Base-by-base conservation (phyloP, 2,888 invertebrate genomes). In the Hirtodrosophila duncani region DNA sequence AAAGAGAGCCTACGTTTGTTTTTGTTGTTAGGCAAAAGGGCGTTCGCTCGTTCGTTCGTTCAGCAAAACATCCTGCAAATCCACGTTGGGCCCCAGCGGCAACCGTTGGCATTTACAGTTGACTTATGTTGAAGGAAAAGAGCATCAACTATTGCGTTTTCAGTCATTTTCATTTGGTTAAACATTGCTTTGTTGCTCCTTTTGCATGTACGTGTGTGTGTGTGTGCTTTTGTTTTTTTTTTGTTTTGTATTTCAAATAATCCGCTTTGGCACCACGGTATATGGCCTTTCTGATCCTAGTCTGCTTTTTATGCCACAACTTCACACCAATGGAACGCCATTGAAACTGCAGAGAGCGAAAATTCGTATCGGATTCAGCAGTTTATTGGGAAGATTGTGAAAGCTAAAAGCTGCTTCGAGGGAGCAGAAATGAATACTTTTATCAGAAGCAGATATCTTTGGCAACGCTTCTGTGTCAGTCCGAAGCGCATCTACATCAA, bases 61-160 rank as follows among this genome's bases (percentile, higher is more conserved):
- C 38, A 30, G 39, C 44, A 39, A 39, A 46, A 39, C 63, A 63
- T 67, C 64, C 64, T 58, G 20, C 37, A 51, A 24, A 50, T 29
- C n/a, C n/a, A n/a, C n/a, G n/a, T n/a, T n/a, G n/a, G n/a, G 60
- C 57, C 59, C 26, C 52, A 58, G 24, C 17, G 44, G 17, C 63
- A 65, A 80, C 67, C 65, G 62, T 26, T 17, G 41, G 17, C 48
- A 51, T 62, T 71, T 58, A 65, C 60, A 44, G 58, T 71, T 77
- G 77, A 80, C 63, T 72, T 60, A 37, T 33, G 44, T 37, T 43
- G 34, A 26, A 60, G 45, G 16, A 36, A 33, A 17, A 36, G 53
- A 42, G 29, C 36, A 16, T 24, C 14, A 30, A 31, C 26, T 43
- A 52, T 53, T 55, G 29, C 36, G 30, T 30, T 23, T 8, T 31